Evolutionary conservation across 2,888 invertebrate species (phyloP).

Genomic region (Pachymerium ferrugineum): DNA sequence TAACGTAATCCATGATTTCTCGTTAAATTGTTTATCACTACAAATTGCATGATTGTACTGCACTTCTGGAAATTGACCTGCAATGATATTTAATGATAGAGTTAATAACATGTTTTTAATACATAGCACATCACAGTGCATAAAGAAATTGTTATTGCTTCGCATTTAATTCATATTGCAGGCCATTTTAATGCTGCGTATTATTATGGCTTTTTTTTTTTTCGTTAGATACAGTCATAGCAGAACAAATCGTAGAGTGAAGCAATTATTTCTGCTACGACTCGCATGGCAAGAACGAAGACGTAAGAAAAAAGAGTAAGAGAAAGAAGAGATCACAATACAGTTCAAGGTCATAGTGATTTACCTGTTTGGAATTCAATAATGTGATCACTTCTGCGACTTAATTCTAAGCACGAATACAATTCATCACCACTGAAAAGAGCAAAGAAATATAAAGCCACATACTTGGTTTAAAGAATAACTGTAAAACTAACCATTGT

Average conservation of each 20-base stretch:
- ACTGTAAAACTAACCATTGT: constrained; percentile 50
- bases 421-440: constrained; percentile 55
- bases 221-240: not conserved
- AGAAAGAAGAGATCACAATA: not conserved
- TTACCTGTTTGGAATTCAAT: constrained; percentile 57
- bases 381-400: constrained; percentile 57
- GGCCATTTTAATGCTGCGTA: not conserved
- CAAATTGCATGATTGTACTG: constrained; percentile 50
- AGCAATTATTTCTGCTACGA: not conserved
- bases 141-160: too few species aligned
- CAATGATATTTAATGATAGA: constrained; percentile 36
- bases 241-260: not conserved
- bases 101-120: constrained; percentile 29
- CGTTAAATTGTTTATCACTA: constrained; percentile 52
- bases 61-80: constrained; percentile 47
- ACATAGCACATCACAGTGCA: not conserved
- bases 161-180: not conserved
- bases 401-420: constrained; percentile 58
- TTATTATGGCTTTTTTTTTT: not conserved
- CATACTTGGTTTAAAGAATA: not conserved
- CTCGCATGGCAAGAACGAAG: not conserved
- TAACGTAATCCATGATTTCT: constrained; percentile 59
- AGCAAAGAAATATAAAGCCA: constrained; percentile 34
- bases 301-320: not conserved
- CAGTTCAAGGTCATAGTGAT: constrained; percentile 6